Evolutionary conservation across 2,113 vertebrate species (phyloP), one percentile per base, ranked within the genome.

Genomic region (Dasyprocta punctata): DNA sequence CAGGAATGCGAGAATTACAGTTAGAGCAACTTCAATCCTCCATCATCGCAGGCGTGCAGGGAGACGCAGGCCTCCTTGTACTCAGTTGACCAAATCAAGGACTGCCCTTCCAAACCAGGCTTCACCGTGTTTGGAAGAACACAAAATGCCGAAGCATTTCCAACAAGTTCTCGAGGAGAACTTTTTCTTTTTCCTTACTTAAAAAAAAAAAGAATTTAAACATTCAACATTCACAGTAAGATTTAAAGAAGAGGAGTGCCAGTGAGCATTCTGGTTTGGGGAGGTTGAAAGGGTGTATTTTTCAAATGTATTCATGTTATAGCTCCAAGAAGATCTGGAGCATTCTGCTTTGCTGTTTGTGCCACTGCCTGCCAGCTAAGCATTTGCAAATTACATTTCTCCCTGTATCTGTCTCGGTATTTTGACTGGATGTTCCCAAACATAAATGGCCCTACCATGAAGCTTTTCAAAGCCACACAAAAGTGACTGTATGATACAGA

Each of bases 351-450:
- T 69, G 61, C 88, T 24, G 28, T 5, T 36, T 3, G 30, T 8
- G 30, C n/a, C 5, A 26, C 36, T 5, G 41, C 6, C 11, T 20
- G 44, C 4, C 4, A 71, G 17, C 60, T 73, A 86, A 12, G 77
- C 75, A 84, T 33, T 44, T 20, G 4, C 41, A 89, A 83, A 83
- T 47, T 41, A 73, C 14, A 58, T 84, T 89, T 90, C 67, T 58
- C 41, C n/a, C 49, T 82, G 1, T 52, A 8, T 41, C 67, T 26
- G 26, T 83, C 61, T 90, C 58, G 8, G 41, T 80, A 41, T 81
- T 90, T 61, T 89, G 86, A 96, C 33, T 33, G 85, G 90, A 71
- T 65, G 54, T 80, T 92, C 54, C 54, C 78, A 80, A 86, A 77
- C 14, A 65, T 5, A 58, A 84, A 80, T 36, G 91, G 73, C 41